Percentiles rank a stretch among this genome's conserved stretches.
phyloP scores from a whole-genome alignment of 2,113 vertebrate species.

The Dicrurus megarhynchus region DNA sequence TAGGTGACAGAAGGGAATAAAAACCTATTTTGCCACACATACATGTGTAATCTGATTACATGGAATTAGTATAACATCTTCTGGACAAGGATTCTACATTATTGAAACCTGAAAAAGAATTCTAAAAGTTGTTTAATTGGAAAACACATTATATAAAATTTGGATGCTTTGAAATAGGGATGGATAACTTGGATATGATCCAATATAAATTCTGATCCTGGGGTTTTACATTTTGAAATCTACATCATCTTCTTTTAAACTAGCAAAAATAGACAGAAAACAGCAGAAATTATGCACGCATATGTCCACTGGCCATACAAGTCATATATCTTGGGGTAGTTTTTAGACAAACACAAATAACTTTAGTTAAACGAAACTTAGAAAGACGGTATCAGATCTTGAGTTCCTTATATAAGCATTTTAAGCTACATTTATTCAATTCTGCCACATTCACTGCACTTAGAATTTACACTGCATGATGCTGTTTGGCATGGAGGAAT shows the following conservation, averaged over 20 bases:
- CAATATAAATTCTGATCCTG: not conserved
- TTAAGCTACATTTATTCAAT: not conserved
- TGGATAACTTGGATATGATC: not conserved
- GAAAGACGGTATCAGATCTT: not conserved
- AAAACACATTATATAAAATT: not conserved
- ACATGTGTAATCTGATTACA: not conserved
- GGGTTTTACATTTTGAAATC: not conserved
- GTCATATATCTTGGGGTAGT: not conserved
- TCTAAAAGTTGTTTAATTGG: not conserved
- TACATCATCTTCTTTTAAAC: not conserved
- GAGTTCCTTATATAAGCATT: not conserved
- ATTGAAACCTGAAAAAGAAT: not conserved
- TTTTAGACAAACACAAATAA: not conserved
- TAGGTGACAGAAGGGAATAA: not conserved
- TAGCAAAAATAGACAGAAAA: not conserved
- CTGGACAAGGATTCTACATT: not conserved
- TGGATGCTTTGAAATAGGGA: not conserved
- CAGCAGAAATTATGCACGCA: rapidly evolving
- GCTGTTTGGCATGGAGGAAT: not conserved
- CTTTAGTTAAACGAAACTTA: not conserved
- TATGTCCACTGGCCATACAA: not conserved
- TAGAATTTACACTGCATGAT: not conserved
- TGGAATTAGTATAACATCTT: not conserved
- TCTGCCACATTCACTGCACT: not conserved
- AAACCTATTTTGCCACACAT: not conserved